A percentile compares a stretch with the other conserved stretches of the same genome.
Conservation (phyloP, 2,113 vertebrate species). For the Pandion haliaetus region DNA sequence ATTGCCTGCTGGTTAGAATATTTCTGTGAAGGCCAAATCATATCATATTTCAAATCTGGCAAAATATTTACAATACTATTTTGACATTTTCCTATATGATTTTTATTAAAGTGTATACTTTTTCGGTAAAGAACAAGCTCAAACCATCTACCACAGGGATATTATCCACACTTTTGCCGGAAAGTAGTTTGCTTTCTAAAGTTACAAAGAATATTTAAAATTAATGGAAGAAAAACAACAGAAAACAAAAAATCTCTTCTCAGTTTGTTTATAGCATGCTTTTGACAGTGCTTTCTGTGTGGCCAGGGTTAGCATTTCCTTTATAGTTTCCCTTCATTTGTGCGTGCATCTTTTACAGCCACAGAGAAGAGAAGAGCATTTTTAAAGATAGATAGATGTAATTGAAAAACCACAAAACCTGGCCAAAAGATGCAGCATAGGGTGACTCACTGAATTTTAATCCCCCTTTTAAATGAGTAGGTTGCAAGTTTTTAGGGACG, state of each 20-base stretch:
- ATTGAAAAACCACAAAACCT: constrained; percentile 35
- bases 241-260: neutral
- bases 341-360: neutral
- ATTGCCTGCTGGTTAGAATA: neutral
- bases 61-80: neutral
- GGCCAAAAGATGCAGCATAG: neutral
- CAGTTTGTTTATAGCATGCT: neutral
- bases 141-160: neutral
- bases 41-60: neutral
- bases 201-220: constrained; percentile 25
- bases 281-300: neutral
- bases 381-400: neutral
- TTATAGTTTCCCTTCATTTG: neutral
- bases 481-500: neutral
- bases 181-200: neutral
- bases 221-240: neutral
- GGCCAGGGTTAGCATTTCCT: neutral
- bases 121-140: neutral
- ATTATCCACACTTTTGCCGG: neutral
- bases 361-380: neutral
- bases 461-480: neutral
- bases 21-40: neutral
- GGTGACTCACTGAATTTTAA: neutral
- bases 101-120: neutral
- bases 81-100: neutral